Evolutionary conservation across 2,888 invertebrate genomes (phyloP), one percentile per base, ranked within the genome.

Genomic region (Colostygia pectinataria): DNA sequence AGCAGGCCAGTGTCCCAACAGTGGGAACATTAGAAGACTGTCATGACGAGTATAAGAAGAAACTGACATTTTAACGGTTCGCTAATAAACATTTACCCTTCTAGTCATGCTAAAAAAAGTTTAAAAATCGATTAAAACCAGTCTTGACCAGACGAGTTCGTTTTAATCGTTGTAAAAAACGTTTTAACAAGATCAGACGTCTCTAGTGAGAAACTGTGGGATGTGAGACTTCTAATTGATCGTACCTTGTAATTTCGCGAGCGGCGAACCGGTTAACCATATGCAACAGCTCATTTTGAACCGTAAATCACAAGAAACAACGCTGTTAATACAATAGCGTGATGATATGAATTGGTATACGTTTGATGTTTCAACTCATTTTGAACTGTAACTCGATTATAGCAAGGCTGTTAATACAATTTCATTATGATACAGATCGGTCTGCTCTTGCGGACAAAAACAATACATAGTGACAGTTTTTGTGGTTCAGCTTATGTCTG

Each of bases 221-320:
- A 52, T 57, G 47, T 42, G 45, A 38, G 37, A 25, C 37, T 24
- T 40, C 55, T 58, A 61, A 58, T 61, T 58, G 60, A 52, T 46
- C 37, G 32, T 44, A 47, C 53, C 58, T 51, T 58, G 55, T 61
- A 61, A 61, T 61, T 61, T 58, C n/a, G 45, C 44, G 32, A 40
- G 45, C 57, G 45, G 42, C 40, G 37, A 55, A 56, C 60, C 51
- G 51, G 53, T 50, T 40, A 45, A 32, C 28, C 43, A 49, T 53
- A 44, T 50, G 44, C 55, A 54, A 9, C n/a, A 9, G 5, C 25
- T 13, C 20, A 45, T 13, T 23, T 46, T 32, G 4, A 31, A 37
- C 45, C 31, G 23, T 50, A 51, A 31, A 3, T 6, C 20, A 31
- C 1, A 25, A 9, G 7, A 27, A 29, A 41, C 37, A 51, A 40